phyloP scores from a whole-genome alignment of 2,113 vertebrate genomes.

The Lasiurus cinereus region DNA sequence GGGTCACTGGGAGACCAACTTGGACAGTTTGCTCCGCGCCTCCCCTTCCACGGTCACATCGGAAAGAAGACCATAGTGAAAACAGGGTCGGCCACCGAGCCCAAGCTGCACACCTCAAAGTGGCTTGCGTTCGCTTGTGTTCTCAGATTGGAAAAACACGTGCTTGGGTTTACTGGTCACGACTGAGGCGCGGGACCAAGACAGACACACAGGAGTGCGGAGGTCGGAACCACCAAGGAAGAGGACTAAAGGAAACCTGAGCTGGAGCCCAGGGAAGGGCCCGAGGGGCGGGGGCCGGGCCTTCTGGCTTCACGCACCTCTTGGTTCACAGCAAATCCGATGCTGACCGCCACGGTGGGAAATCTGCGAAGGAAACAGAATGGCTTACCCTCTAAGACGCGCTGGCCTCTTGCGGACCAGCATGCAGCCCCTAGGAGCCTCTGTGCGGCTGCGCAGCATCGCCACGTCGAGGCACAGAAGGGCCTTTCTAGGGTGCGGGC shows the following conservation, averaged over 20 bases:
- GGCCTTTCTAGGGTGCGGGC: background rate
- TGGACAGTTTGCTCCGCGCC: background rate
- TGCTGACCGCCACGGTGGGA: constrained; percentile 94
- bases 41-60: background rate
- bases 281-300: too few species aligned
- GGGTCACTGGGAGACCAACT: constrained; percentile 56
- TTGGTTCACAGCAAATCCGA: constrained; percentile 93
- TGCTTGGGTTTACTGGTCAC: background rate
- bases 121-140: background rate
- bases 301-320: constrained; percentile 86
- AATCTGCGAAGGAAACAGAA: constrained; percentile 85
- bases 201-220: background rate
- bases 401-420: background rate
- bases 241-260: background rate
- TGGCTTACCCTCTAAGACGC: background rate
- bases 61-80: background rate
- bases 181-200: background rate
- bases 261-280: background rate
- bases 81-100: background rate
- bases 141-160: background rate
- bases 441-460: accelerated
- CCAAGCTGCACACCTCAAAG: background rate
- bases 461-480: background rate
- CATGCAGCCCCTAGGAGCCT: background rate
- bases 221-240: background rate